Evolutionary conservation across 2,113 vertebrate genomes (phyloP).

Genomic region (Megaceryle torquata): DNA sequence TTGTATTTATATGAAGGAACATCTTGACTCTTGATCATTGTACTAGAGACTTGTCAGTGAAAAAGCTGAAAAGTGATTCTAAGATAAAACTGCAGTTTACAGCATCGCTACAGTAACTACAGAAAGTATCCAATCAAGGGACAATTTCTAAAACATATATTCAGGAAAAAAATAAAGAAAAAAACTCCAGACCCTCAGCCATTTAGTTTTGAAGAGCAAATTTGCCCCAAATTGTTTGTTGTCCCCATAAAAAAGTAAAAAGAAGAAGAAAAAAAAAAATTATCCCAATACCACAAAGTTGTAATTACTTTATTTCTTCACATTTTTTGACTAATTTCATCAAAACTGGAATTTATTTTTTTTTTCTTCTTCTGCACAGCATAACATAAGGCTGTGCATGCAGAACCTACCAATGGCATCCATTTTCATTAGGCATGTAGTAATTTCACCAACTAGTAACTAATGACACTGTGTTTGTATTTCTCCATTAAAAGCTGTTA

Average conservation of each 20-base stretch:
- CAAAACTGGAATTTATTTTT: not conserved
- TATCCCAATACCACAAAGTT: not conserved
- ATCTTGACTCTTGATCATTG: not conserved
- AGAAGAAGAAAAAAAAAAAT: not conserved
- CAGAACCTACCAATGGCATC: not conserved
- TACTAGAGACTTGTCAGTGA: not conserved
- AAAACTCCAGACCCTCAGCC: fast-evolving
- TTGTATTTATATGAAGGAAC: not conserved
- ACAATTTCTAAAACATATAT: not conserved
- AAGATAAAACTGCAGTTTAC: not conserved
- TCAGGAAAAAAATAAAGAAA: not conserved
- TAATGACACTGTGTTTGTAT: not conserved
- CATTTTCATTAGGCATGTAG: not conserved
- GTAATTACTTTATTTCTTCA: not conserved
- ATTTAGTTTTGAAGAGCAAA: not conserved
- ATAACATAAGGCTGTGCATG: not conserved
- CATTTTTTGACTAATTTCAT: not conserved
- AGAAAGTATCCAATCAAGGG: not conserved
- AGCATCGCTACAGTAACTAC: not conserved
- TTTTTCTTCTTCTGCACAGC: not conserved
- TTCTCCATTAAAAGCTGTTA: not conserved
- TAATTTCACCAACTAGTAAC: not conserved
- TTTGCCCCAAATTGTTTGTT: not conserved
- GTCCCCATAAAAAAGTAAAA: not conserved
- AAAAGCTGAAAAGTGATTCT: not conserved